phyloP scores from a whole-genome alignment of 2,113 vertebrate genomes.

The Rhea pennata region DNA sequence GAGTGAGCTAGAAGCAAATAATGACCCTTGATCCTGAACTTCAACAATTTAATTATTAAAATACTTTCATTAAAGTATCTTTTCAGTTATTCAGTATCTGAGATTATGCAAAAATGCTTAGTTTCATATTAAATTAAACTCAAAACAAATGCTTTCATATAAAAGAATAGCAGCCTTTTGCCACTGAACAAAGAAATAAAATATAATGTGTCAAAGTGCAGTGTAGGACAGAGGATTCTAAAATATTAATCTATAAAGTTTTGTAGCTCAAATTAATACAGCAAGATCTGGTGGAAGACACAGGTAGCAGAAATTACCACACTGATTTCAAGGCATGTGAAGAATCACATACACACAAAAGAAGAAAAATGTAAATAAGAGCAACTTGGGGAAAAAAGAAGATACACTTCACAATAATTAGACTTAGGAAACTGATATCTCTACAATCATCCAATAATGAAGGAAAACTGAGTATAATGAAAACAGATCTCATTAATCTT shows the following conservation, averaged over 20 bases:
- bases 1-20: not conserved
- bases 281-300: not conserved
- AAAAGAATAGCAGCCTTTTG: not conserved
- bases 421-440: not conserved
- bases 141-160: not conserved
- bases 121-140: not conserved
- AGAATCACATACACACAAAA: not conserved
- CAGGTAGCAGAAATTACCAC: not conserved
- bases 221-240: not conserved
- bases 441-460: not conserved
- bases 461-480: not conserved
- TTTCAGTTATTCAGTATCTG: not conserved
- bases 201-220: not conserved
- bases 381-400: not conserved
- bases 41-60: not conserved
- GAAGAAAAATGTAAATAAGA: not conserved
- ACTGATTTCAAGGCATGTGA: not conserved
- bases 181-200: not conserved
- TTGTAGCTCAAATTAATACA: not conserved
- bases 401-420: not conserved
- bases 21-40: not conserved
- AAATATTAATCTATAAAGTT: not conserved
- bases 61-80: not conserved
- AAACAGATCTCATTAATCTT: not conserved
- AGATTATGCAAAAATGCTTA: not conserved